Conservation (phyloP, 2,888 invertebrate genomes). For the Netelia melanura region DNA sequence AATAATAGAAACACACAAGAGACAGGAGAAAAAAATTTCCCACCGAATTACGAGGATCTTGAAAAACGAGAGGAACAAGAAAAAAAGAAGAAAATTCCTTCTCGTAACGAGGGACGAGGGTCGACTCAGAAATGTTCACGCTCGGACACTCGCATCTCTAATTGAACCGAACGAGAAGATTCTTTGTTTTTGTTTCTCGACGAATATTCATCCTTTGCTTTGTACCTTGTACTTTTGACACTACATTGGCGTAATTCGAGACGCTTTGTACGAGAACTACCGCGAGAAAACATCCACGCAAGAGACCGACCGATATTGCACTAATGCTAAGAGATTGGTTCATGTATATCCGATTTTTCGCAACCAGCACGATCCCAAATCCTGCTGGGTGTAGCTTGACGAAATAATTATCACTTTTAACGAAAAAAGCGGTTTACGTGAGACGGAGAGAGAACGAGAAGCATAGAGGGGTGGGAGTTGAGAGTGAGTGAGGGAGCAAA, state of each 20-base stretch:
- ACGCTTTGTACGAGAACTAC: conserved; percentile 24
- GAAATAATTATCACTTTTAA: neutral
- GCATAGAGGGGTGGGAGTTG: neutral
- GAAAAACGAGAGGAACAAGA: neutral
- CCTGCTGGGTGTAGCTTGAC: neutral
- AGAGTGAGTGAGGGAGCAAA: too few species aligned
- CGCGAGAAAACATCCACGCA: conserved; percentile 37
- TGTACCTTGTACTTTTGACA: conserved; percentile 2
- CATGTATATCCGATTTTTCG: neutral
- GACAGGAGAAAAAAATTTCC: neutral
- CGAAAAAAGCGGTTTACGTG: neutral
- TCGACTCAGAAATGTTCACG: conserved; percentile 5
- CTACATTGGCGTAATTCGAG: conserved; percentile 30
- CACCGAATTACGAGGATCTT: neutral
- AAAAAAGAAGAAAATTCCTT: neutral
- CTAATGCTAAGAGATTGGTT: neutral
- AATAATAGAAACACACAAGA: too few species aligned
- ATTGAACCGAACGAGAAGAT: conserved; percentile 18
- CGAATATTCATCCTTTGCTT: neutral
- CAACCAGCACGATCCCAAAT: neutral
- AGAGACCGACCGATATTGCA: conserved; percentile 35
- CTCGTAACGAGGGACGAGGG: conserved; percentile 4
- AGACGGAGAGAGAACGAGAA: neutral
- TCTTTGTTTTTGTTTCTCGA: conserved; percentile 12
- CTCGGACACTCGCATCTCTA: conserved; percentile 39